Percentiles rank a stretch among this genome's conserved stretches.
phyloP scores from a whole-genome alignment of 2,113 vertebrate species.

The Anseranas semipalmata region DNA sequence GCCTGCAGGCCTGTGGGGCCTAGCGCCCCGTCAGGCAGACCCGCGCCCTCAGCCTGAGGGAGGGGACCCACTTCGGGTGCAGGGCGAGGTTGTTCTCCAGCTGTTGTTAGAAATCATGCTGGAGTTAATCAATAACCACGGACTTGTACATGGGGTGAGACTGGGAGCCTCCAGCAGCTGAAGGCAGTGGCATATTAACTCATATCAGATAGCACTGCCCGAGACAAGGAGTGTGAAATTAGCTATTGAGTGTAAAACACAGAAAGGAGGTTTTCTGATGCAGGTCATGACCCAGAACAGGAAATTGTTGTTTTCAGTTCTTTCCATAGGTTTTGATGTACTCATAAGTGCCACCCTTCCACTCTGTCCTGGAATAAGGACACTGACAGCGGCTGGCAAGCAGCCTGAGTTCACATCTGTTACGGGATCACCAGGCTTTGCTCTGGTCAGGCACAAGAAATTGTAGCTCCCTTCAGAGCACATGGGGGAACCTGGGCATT shows the following conservation, averaged over 20 bases:
- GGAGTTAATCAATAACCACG: not conserved
- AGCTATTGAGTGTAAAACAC: conserved; percentile 52
- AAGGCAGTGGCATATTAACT: not conserved
- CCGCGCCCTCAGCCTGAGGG: not conserved
- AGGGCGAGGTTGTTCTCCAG: not conserved
- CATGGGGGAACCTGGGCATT: not conserved
- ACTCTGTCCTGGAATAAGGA: not conserved
- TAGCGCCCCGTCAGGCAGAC: not conserved
- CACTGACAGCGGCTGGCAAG: not conserved
- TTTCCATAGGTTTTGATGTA: not conserved
- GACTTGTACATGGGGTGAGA: not conserved
- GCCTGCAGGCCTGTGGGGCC: not conserved
- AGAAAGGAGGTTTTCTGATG: not conserved
- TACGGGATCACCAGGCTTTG: not conserved
- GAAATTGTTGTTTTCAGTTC: not conserved
- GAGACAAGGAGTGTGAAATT: conserved; percentile 47
- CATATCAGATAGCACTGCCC: not conserved
- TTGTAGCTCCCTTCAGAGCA: not conserved
- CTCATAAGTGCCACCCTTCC: not conserved
- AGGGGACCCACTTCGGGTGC: not conserved
- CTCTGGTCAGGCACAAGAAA: not conserved
- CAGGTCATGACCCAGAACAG: not conserved
- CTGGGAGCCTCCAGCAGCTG: not conserved
- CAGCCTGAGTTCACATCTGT: not conserved
- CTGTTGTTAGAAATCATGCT: not conserved